Evolutionary conservation across 1,140 invertebrate species (phyloP).

Genomic region (Pinna nobilis): DNA sequence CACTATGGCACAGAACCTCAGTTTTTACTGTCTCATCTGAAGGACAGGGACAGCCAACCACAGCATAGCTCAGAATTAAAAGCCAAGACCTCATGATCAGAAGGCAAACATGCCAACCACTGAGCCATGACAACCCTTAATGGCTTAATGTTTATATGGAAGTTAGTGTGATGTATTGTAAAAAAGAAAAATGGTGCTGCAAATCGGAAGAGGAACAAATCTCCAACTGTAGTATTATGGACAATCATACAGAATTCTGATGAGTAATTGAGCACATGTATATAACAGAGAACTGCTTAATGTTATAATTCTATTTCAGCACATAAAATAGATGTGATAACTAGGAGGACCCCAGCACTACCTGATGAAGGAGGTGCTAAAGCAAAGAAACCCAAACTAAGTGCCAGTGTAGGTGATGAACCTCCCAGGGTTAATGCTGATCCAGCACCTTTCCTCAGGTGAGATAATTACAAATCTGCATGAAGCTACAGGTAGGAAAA

Average conservation of each 20-base stretch:
- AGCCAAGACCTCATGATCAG: too few species aligned
- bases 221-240: not conserved
- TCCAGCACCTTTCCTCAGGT: conserved; percentile 48
- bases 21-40: too few species aligned
- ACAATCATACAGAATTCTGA: not conserved
- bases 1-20: too few species aligned
- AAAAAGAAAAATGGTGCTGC: not conserved
- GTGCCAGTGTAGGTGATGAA: conserved; percentile 17
- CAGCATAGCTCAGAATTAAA: too few species aligned
- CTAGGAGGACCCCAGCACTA: conserved; percentile 27
- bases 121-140: too few species aligned
- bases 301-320: not conserved
- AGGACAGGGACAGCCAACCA: too few species aligned
- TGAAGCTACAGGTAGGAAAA: too few species aligned
- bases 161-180: not conserved
- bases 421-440: too few species aligned
- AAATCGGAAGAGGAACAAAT: not conserved
- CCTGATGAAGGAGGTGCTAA: conserved; percentile 24
- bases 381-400: conserved; percentile 36
- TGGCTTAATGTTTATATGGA: too few species aligned
- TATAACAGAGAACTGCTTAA: not conserved
- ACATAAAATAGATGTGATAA: conserved; percentile 4
- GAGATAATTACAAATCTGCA: not conserved
- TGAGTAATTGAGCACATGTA: not conserved
- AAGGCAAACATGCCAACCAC: too few species aligned